Evolutionary conservation across 1,140 invertebrate species (phyloP).

Genomic region (Formica selysi): DNA sequence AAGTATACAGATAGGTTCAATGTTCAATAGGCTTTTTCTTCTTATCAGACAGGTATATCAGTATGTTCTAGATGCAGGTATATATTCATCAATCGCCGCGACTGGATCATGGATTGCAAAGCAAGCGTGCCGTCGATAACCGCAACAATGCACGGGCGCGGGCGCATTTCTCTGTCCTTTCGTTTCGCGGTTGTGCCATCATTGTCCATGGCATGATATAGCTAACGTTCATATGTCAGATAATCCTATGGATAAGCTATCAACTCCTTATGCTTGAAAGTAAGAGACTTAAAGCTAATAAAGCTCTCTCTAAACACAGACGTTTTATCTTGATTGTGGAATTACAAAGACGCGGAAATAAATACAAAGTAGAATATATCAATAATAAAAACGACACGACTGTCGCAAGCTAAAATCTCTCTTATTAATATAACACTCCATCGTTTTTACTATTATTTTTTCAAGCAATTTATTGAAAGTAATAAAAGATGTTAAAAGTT

Average conservation of each 20-base stretch:
- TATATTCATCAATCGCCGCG: constrained; percentile 21
- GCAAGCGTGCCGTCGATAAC: constrained; percentile 52
- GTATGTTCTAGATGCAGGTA: background rate
- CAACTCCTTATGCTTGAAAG: constrained; percentile 21
- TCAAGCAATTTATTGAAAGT: background rate
- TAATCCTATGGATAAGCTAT: constrained; percentile 44
- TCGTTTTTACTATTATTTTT: background rate
- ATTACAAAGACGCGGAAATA: background rate
- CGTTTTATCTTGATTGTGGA: background rate
- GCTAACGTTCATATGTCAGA: constrained; percentile 14
- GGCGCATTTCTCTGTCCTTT: constrained; percentile 46
- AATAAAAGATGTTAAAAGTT: background rate
- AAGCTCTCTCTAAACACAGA: background rate
- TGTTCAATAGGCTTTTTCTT: constrained; percentile 1
- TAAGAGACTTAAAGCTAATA: constrained; percentile 48
- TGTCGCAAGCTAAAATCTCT: background rate
- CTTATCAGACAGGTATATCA: constrained; percentile 7
- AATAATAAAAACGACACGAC: background rate
- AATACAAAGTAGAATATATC: constrained; percentile 29
- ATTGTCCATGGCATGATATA: constrained; percentile 11
- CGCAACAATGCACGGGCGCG: constrained; percentile 45
- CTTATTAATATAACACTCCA: background rate
- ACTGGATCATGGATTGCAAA: constrained; percentile 32
- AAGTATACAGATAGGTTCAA: background rate
- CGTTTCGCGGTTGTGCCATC: constrained; percentile 34